phyloP scores from a whole-genome alignment of 2,888 invertebrate genomes.

The Lottia scabra region DNA sequence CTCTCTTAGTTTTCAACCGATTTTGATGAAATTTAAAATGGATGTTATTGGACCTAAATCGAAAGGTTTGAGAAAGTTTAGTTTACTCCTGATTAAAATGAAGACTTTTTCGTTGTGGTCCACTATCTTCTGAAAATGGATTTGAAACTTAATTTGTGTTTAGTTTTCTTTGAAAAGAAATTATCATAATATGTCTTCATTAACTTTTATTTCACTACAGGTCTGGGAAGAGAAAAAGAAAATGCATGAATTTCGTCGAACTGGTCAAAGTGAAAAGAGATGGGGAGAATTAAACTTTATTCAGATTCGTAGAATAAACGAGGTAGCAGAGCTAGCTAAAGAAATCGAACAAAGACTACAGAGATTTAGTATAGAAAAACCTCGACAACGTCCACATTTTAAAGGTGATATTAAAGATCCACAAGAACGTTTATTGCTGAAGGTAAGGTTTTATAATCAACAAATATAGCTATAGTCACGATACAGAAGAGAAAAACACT shows the following conservation, averaged over 20 bases:
- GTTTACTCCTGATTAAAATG: too few species aligned
- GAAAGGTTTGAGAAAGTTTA: too few species aligned
- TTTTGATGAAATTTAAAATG: too few species aligned
- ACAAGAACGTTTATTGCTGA: slow-evolving; percentile 77
- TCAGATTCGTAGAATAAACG: slow-evolving; percentile 56
- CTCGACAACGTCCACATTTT: slow-evolving; percentile 47
- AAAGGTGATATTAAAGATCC: slow-evolving; percentile 64
- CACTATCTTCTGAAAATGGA: too few species aligned
- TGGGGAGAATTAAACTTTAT: slow-evolving; percentile 59
- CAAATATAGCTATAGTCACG: too few species aligned
- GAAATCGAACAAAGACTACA: slow-evolving; percentile 79
- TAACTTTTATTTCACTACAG: slow-evolving; percentile 66
- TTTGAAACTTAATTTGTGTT: too few species aligned
- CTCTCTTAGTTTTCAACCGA: too few species aligned
- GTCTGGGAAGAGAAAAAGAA: slow-evolving; percentile 78
- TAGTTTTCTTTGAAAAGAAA: too few species aligned
- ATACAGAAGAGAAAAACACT: too few species aligned
- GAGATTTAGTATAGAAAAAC: slow-evolving; percentile 74
- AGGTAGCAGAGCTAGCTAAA: slow-evolving; percentile 75
- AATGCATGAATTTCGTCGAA: slow-evolving; percentile 73
- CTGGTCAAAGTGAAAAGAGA: slow-evolving; percentile 70
- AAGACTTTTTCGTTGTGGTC: too few species aligned
- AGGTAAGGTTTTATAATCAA: slow-evolving; percentile 70
- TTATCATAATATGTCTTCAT: not conserved
- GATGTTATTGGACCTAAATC: too few species aligned